Percentiles rank a stretch among this genome's conserved stretches.
Conservation (phyloP, 1,140 invertebrate species). For the Sarcophaga peregrina region DNA sequence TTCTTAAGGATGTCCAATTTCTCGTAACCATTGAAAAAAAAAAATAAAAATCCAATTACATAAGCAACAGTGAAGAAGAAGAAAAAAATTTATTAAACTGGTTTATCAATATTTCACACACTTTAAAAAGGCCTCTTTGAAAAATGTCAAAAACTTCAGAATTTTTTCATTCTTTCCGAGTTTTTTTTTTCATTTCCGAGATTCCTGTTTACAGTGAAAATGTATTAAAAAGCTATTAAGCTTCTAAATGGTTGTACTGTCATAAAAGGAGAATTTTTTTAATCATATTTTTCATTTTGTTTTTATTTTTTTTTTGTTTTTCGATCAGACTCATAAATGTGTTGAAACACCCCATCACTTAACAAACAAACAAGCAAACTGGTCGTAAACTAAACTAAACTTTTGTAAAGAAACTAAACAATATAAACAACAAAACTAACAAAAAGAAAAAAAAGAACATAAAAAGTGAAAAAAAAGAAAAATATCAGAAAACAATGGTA, state of each 20-base stretch:
- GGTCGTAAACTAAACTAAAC: background rate
- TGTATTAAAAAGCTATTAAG: conserved; percentile 15
- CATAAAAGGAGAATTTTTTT: background rate
- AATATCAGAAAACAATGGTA: background rate
- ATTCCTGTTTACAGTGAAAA: background rate
- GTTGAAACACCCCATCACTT: background rate
- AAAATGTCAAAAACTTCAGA: background rate
- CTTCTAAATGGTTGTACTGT: background rate
- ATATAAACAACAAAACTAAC: background rate
- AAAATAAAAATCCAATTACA: too few relatives aligned
- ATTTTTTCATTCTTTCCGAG: background rate
- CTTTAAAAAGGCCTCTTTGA: background rate
- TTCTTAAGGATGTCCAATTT: too few relatives aligned
- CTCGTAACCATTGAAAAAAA: too few relatives aligned
- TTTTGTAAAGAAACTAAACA: background rate
- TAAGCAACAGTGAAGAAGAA: background rate
- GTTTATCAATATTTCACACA: background rate
- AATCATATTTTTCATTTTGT: background rate
- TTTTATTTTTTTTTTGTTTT: too few relatives aligned
- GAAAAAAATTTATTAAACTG: background rate
- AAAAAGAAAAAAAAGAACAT: background rate
- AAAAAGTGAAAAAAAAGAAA: too few relatives aligned
- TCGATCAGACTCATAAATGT: background rate
- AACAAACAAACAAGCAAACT: background rate
- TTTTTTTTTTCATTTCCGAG: background rate